phyloP scores from a whole-genome alignment of 2,888 invertebrate genomes.

The Apodemia duryi region DNA sequence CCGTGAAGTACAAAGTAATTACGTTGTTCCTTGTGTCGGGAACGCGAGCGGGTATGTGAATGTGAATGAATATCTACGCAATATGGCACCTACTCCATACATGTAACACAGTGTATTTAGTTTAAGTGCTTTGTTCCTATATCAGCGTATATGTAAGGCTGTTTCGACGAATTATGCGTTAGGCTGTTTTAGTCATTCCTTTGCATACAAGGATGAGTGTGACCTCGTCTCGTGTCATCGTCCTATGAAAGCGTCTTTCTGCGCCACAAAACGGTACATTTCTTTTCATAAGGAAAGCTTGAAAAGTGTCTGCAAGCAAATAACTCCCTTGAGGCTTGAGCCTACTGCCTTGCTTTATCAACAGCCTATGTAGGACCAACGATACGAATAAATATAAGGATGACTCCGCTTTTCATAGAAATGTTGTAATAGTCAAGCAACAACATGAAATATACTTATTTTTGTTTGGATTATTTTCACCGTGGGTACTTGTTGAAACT shows the following conservation, averaged over 20 bases:
- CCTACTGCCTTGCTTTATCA: conserved; percentile 75
- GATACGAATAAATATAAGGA: conserved; percentile 65
- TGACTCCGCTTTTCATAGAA: conserved; percentile 31
- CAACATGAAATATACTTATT: not conserved
- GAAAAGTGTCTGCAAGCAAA: conserved; percentile 79
- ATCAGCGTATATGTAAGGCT: conserved; percentile 17
- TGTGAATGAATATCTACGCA: conserved; percentile 47
- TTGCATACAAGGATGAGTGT: conserved; percentile 69
- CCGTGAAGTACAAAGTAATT: conserved; percentile 53
- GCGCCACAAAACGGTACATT: conserved; percentile 76
- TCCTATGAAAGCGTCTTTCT: conserved; percentile 78
- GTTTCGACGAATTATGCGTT: conserved; percentile 67
- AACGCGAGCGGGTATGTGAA: conserved; percentile 41
- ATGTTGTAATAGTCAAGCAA: not conserved
- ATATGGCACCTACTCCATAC: conserved; percentile 41
- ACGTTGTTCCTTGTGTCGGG: conserved; percentile 42
- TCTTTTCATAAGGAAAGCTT: conserved; percentile 79
- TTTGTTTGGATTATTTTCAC: not conserved
- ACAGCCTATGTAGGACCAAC: conserved; percentile 50
- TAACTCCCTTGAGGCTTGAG: conserved; percentile 75
- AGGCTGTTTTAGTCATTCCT: conserved; percentile 70
- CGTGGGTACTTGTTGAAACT: not conserved
- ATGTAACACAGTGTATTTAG: conserved; percentile 19
- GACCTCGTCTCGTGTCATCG: conserved; percentile 79
- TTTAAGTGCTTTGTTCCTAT: conserved; percentile 30